Evolutionary conservation across 2,113 vertebrate species (phyloP).

Genomic region (Ceyx margarethae): DNA sequence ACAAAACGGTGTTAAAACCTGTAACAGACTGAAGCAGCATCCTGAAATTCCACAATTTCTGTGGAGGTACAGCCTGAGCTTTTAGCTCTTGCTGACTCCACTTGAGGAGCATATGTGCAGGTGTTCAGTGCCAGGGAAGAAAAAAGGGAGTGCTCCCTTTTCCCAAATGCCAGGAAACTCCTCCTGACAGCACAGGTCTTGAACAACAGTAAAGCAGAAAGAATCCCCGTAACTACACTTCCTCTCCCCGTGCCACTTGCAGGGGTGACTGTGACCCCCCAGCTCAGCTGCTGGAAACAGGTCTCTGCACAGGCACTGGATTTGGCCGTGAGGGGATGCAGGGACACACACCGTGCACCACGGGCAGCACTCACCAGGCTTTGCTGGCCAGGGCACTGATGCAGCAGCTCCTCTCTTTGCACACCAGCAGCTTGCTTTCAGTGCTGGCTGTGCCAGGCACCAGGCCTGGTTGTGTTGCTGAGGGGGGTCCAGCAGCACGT

Average conservation of each 20-base stretch:
- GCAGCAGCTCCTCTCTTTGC: background rate
- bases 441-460: background rate
- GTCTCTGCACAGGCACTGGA: background rate
- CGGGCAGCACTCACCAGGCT: rapidly evolving
- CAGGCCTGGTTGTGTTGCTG: background rate
- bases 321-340: background rate
- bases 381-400: background rate
- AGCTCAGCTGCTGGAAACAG: background rate
- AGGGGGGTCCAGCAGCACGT: background rate
- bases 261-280: background rate
- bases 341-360: background rate
- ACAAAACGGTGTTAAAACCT: background rate
- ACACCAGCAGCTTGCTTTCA: background rate
- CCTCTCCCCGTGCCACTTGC: background rate
- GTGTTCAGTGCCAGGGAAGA: background rate
- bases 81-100: background rate
- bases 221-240: background rate
- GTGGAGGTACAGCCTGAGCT: background rate
- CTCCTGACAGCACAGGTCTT: background rate
- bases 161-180: background rate
- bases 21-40: background rate
- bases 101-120: background rate
- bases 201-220: background rate
- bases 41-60: background rate
- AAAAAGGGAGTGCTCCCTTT: background rate